These are phyloP conservation scores for Cyrtodaria siliqua DNA, from an alignment of 2,888 invertebrate species.

Conservation along the genomic window DNA sequence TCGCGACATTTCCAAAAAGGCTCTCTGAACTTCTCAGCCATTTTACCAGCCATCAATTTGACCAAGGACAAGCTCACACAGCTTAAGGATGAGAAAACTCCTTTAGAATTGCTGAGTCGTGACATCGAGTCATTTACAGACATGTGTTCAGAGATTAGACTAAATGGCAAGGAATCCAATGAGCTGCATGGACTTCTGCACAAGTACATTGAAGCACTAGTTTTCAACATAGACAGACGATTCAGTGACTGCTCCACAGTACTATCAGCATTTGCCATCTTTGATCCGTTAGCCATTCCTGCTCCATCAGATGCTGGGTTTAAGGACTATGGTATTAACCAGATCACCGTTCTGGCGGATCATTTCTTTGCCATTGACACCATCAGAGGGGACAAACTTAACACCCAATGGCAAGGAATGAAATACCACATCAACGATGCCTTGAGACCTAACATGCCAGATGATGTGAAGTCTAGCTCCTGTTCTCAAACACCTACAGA, in stretches of 20 bases:
- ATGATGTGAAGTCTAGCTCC: conserved; percentile 1
- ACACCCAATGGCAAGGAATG: conserved; percentile 26
- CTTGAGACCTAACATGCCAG: conserved; percentile 14
- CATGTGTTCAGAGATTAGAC: conserved; percentile 34
- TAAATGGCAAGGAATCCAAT: conserved; percentile 9
- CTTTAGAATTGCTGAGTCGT: conserved; percentile 12
- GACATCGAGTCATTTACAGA: conserved; percentile 44
- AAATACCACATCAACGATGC: conserved; percentile 34
- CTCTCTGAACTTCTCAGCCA: conserved; percentile 29
- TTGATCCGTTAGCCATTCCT: conserved; percentile 41
- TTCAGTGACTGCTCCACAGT: conserved; percentile 26
- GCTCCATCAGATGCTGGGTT: conserved; percentile 13
- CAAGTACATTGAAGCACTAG: conserved; percentile 30
- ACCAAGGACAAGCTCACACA: conserved; percentile 26
- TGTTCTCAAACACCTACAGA: conserved; percentile 12
- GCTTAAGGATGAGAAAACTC: conserved; percentile 11
- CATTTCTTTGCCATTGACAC: conserved; percentile 25
- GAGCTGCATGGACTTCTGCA: conserved; percentile 20
- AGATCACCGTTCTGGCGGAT: conserved; percentile 11
- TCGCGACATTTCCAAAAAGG: conserved; percentile 13
- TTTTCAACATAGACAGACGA: conserved; percentile 26
- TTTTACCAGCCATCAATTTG: conserved; percentile 29
- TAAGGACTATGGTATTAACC: conserved; percentile 24
- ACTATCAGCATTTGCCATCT: conserved; percentile 24
- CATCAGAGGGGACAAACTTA: conserved; percentile 10